Base-by-base conservation (phyloP, 1,140 invertebrate species). In the Drosophila guanche region DNA sequence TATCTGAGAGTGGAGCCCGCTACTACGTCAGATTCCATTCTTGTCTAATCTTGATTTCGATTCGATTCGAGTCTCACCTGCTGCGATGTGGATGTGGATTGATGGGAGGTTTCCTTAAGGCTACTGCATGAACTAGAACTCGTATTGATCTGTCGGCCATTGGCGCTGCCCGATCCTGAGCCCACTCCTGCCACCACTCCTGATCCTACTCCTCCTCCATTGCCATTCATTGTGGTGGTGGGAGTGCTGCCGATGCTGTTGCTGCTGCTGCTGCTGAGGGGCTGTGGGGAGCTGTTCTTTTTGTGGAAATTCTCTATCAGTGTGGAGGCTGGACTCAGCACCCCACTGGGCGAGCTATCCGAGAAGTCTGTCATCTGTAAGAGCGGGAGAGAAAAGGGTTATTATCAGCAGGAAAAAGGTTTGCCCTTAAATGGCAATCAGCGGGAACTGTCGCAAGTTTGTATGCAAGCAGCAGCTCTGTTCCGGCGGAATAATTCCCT, bases 321-420 rank as follows among this genome's bases (percentile, higher is more conserved):
- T 53, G 90, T 75, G 10, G 78, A 60, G 12, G 90, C 88, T 50
- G 90, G 89, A 78, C 88, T 91, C 67, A 89, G 50, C 57, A 86
- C 84, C 48, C 79, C 77, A 65, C 66, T 90, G 56, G 77, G 88
- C 66, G 89, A 80, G 70, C 86, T 89, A 76, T 91, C 89, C 78
- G 90, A 88, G 61, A 91, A 91, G 81, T 91, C 90, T 81, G 90
- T 90, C 90, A 91, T 91, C 90, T 91, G 71, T 5, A n/a, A 7
- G 5, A 6, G 3, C 46, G 77, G 41, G 3, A 42, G 12, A 54
- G 40, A 40, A 23, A 22, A 25, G 25, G 16, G 5, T n/a, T 52
- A 23, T 56, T 75, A 74, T 59, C 72, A 60, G 54, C n/a, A 10
- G 4, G 2, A 40, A 40, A 67, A 56, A 27, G 14, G 2, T 40